These are phyloP conservation scores for Lagocephalus sceleratus DNA, from an alignment of 2,797 vertebrate genomes.

Conservation along the genomic window DNA sequence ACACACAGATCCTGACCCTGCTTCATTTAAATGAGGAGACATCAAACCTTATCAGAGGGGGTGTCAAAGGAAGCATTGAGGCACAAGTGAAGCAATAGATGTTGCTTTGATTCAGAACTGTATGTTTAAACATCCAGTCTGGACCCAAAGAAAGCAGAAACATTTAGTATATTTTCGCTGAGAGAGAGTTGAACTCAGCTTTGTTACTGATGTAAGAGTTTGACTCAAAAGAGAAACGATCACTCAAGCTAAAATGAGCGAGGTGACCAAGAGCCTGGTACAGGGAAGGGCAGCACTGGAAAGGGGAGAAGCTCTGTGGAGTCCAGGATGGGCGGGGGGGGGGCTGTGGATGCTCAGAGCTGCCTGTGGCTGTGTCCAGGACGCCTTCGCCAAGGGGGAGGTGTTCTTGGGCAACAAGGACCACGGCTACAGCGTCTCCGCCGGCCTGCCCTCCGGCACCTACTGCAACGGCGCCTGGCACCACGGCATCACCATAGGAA, in stretches of 20 bases:
- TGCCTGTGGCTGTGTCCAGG: constrained; percentile 60
- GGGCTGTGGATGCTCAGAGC: neutral
- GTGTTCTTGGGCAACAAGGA: constrained; percentile 84
- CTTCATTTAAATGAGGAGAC: neutral
- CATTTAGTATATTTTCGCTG: no score
- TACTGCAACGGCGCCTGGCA: constrained; percentile 82
- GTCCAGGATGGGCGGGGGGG: no score
- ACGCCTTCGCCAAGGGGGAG: constrained; percentile 90
- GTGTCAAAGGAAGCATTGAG: no score
- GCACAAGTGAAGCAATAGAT: no score
- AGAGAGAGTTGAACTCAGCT: constrained; percentile 4
- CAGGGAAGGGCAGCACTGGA: constrained; percentile 18
- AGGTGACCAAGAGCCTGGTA: constrained; percentile 18
- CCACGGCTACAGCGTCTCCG: constrained; percentile 74
- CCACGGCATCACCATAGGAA: constrained; percentile 83
- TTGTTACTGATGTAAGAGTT: constrained; percentile 45
- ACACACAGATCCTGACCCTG: no score
- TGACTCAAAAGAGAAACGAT: constrained; percentile 34
- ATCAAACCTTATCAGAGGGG: neutral
- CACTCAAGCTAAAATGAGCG: constrained; percentile 22
- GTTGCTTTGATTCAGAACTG: no score
- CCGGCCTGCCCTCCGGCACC: constrained; percentile 75
- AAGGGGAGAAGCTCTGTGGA: constrained; percentile 40
- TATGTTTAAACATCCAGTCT: no score
- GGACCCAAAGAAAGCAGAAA: neutral